Percentiles rank a stretch among this genome's conserved stretches.
Evolutionary conservation across 2,888 invertebrate genomes (phyloP).

Genomic region (Hydriomena furcata): DNA sequence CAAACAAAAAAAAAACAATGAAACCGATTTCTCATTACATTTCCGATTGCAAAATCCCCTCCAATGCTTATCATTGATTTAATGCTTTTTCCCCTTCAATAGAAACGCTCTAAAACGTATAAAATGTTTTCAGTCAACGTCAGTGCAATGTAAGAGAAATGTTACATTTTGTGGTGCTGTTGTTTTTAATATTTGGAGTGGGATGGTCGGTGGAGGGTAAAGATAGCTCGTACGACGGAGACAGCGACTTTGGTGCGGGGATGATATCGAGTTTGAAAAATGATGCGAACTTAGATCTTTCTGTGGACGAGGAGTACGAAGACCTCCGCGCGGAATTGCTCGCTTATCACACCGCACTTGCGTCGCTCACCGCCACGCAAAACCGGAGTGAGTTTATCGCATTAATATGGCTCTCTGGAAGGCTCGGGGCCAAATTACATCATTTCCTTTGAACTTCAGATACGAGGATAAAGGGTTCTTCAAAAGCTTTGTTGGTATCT

Average conservation of each 20-base stretch:
- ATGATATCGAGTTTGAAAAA: slow-evolving; percentile 54
- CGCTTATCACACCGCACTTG: slow-evolving; percentile 66
- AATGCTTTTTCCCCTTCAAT: slow-evolving; percentile 57
- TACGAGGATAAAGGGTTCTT: slow-evolving; percentile 15
- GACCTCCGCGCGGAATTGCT: slow-evolving; percentile 71
- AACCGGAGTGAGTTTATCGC: slow-evolving; percentile 45
- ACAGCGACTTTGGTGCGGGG: slow-evolving; percentile 44
- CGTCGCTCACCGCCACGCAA: slow-evolving; percentile 44
- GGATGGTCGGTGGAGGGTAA: slow-evolving; percentile 24
- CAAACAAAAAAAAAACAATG: slow-evolving; percentile 28
- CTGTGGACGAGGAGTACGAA: slow-evolving; percentile 73
- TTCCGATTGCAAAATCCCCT: slow-evolving; percentile 48
- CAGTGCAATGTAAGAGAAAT: slow-evolving; percentile 44
- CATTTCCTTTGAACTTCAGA: slow-evolving; percentile 6
- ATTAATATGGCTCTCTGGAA: slow-evolving; percentile 9
- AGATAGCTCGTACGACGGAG: slow-evolving; percentile 22
- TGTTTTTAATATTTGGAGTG: slow-evolving; percentile 42
- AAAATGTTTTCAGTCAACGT: slow-evolving; percentile 18
- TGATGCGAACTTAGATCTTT: slow-evolving; percentile 64
- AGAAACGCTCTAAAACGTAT: slow-evolving; percentile 45
- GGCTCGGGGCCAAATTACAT: slow-evolving; percentile 10
- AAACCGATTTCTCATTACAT: slow-evolving; percentile 35
- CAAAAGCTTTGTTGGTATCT: slow-evolving; percentile 10
- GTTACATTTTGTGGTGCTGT: slow-evolving; percentile 46
- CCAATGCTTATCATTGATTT: slow-evolving; percentile 59